Percentiles rank a stretch among this genome's conserved stretches.
Conservation (phyloP, 2,113 vertebrate species). For the Alethe diademata region DNA sequence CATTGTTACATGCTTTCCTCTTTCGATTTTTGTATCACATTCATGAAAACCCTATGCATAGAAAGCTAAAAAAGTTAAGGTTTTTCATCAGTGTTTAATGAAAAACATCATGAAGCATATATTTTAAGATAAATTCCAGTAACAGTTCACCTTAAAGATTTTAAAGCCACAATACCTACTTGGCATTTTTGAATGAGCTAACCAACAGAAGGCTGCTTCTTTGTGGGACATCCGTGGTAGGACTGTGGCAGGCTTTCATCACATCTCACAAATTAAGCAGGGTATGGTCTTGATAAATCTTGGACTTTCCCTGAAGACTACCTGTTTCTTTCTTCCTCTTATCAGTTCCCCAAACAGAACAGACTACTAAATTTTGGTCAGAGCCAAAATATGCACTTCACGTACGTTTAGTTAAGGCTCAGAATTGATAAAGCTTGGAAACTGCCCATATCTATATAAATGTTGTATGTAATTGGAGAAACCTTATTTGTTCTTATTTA, state of each 20-base stretch:
- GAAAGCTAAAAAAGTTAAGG: neutral
- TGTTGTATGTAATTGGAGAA: rapidly evolving
- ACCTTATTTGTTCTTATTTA: neutral
- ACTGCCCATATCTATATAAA: neutral
- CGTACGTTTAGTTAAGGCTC: neutral
- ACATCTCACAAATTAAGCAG: neutral
- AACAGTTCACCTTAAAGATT: neutral
- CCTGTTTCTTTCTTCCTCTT: neutral
- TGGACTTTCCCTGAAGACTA: neutral
- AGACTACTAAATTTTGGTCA: neutral
- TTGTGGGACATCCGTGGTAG: neutral
- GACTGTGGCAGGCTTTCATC: neutral
- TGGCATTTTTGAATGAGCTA: neutral
- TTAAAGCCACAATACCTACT: neutral
- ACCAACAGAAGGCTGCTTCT: neutral
- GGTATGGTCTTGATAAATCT: neutral
- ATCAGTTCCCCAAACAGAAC: neutral
- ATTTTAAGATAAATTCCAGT: neutral
- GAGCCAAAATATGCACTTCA: neutral
- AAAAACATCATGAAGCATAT: neutral
- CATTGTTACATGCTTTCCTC: neutral
- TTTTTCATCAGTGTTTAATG: neutral
- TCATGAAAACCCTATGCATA: neutral
- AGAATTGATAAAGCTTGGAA: neutral
- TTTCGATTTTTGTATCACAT: neutral